phyloP scores from a whole-genome alignment of 2,113 vertebrate genomes.

The Crotalus horridus region DNA sequence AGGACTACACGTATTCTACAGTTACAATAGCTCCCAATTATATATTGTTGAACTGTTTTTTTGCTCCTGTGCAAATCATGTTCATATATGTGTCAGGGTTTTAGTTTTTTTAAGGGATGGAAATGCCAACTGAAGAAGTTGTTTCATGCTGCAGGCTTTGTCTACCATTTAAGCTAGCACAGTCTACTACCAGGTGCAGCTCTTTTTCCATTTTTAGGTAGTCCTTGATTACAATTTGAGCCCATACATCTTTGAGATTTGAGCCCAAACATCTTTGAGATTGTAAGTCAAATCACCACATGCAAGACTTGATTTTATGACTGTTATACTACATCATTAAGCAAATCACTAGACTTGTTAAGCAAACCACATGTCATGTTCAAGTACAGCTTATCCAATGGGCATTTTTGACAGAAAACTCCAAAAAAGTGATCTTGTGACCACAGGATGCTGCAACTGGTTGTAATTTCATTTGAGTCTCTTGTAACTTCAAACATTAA shows the following conservation, averaged over 20 bases:
- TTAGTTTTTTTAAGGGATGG: not conserved
- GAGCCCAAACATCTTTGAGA: not conserved
- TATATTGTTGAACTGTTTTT: not conserved
- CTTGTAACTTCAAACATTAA: not conserved
- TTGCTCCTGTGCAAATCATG: not conserved
- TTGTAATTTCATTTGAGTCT: not conserved
- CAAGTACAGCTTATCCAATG: no score
- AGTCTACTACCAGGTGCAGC: not conserved
- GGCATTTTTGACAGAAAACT: no score
- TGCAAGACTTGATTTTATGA: no score
- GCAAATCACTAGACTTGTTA: no score
- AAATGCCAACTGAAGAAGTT: not conserved
- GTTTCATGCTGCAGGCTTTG: not conserved
- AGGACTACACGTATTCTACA: slow-evolving; percentile 9
- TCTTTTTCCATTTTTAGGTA: not conserved
- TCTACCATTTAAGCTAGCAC: not conserved
- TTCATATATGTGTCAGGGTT: not conserved
- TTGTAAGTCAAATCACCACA: no score
- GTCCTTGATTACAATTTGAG: not conserved
- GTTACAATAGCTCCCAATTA: not conserved
- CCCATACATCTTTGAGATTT: not conserved
- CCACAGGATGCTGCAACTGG: not conserved
- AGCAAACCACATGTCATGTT: no score
- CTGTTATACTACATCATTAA: no score
- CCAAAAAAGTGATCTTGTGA: no score